Percentiles rank a stretch among this genome's conserved stretches.
phyloP scores from a whole-genome alignment of 2,797 vertebrate genomes.

The Luscinia megarhynchos region DNA sequence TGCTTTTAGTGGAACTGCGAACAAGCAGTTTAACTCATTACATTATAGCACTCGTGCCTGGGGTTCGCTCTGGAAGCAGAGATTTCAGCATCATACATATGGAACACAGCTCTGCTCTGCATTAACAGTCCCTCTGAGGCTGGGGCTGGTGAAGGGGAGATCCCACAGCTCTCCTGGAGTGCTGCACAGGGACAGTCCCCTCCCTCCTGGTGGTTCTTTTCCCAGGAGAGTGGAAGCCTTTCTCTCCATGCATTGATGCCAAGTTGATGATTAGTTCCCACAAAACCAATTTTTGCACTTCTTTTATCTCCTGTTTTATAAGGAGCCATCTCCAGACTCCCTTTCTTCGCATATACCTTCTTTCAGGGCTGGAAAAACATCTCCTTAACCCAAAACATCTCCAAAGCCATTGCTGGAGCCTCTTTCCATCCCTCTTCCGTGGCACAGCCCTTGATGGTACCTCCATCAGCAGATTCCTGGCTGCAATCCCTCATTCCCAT shows the following conservation, averaged over 20 bases:
- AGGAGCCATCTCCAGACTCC: neutral
- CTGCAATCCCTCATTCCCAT: neutral
- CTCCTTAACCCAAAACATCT: neutral
- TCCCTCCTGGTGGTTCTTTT: neutral
- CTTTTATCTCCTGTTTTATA: neutral
- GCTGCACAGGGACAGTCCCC: neutral
- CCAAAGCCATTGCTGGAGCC: neutral
- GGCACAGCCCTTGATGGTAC: accelerated
- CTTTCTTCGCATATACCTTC: accelerated
- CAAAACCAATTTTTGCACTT: neutral
- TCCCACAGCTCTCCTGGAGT: neutral
- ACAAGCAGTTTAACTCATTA: constrained; percentile 50
- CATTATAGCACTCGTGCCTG: neutral
- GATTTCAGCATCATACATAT: constrained; percentile 38
- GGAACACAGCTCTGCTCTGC: constrained; percentile 18
- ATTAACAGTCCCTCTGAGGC: neutral
- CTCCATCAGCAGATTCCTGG: neutral
- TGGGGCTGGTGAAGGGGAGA: neutral
- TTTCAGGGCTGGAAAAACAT: neutral
- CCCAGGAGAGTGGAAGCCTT: neutral
- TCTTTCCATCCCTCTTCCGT: neutral
- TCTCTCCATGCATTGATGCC: accelerated
- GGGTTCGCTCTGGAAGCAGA: neutral
- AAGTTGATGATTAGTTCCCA: neutral
- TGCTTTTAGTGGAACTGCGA: constrained; percentile 61